Percentiles rank a stretch among this genome's conserved stretches.
Conservation (phyloP, 2,888 invertebrate species). For the Trisateles emortualis region DNA sequence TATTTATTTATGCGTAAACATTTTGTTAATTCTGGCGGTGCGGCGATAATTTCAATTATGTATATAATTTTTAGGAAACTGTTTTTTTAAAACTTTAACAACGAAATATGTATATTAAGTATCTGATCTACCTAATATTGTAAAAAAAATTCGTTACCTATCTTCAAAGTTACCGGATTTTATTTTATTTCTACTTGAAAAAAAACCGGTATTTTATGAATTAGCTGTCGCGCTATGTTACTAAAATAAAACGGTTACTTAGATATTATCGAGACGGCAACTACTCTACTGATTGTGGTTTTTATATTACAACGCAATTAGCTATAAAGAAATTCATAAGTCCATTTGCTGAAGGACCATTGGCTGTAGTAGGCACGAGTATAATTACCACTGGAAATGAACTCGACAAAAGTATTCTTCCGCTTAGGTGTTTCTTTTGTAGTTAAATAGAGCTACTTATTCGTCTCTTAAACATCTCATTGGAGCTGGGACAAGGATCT, state of each 20-base stretch:
- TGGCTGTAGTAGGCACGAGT: not conserved
- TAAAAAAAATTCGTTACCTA: no score
- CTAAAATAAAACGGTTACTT: not conserved
- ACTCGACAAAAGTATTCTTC: not conserved
- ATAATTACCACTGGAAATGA: not conserved
- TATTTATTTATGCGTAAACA: not conserved
- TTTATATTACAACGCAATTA: not conserved
- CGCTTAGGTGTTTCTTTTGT: conserved; percentile 4
- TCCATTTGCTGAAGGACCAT: not conserved
- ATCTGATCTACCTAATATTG: no score
- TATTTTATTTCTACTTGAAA: no score
- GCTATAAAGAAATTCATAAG: not conserved
- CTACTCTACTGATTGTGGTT: not conserved
- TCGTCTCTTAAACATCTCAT: conserved; percentile 1
- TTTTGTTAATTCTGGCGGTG: not conserved
- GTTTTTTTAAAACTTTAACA: no score
- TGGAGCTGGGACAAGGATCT: not conserved
- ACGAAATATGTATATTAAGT: no score
- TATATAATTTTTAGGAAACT: no score
- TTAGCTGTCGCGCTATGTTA: not conserved
- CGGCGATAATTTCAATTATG: no score
- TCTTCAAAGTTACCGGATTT: no score
- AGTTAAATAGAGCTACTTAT: conserved; percentile 3
- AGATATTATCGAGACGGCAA: not conserved
- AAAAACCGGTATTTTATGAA: no score